Evolutionary conservation across 2,113 vertebrate genomes (phyloP), one percentile per base, ranked within the genome.

Genomic region (Noturus placidus): DNA sequence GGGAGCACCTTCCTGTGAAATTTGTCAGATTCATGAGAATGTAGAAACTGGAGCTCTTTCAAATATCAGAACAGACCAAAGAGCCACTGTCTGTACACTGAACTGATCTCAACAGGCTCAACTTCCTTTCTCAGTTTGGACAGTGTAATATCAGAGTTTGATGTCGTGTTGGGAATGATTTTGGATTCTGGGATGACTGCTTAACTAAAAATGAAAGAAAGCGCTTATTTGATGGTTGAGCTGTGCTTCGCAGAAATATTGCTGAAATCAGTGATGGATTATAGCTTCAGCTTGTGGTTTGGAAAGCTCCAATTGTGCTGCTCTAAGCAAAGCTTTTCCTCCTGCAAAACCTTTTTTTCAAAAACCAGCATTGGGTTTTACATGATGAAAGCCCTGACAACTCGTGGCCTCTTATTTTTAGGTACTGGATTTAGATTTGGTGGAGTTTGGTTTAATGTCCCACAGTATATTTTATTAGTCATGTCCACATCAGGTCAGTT

Each of bases 1-100:
- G 46, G n/a, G 82, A 56, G n/a, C 89, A 89, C 77, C 89, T 88
- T 52, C 6, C 61, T 88, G 91, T 84, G 83, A 89, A 84, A 90
- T 91, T 85, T 88, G 84, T 82, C 88, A 84, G 77, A 59, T 54
- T 78, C 89, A 50, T 88, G 88, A 87, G 89, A 87, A 72, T 72
- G 15, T 46, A 77, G 82, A 76, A 74, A 52, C 79, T 80, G 80
- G 79, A 86, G n/a, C 13, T 2, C 38, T 25, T 88, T 80, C 74
- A 86, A 61, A 86, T 86, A 54, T 67, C 27, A 82, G 27, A 84
- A 61, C 25, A 33, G 8, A 52, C 63, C 42, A 80, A 65, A 84
- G 42, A 65, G 70, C 38, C 30, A 63, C 84, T 35, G 63, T 69
- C 57, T 72, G 42, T 74, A 22, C 3, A 14, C 33, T 81, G 59